Evolutionary conservation across 2,797 vertebrate species (phyloP), one percentile per base, ranked within the genome.

Genomic region (Falco novaeseelandiae): DNA sequence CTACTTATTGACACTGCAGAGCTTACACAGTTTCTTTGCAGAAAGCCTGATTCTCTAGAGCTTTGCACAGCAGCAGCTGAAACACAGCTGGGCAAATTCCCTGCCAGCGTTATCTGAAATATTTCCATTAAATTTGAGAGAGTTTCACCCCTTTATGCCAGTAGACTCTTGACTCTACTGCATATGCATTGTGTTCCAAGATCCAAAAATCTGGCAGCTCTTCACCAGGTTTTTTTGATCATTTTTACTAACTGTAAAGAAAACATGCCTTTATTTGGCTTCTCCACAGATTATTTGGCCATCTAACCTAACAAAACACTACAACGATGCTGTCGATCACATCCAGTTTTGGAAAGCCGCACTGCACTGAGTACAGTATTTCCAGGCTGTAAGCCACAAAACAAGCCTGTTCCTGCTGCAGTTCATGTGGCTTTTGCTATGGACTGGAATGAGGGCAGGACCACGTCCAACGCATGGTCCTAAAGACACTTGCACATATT

Each of bases 381-480:
- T 96, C 91, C 95, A 95, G 89, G 87, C 96, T 80, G 54, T 20
- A 26, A 74, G 85, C 93, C 94, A 96, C 29, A 9, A 55, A 90
- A 76, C 4, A n/a, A 92, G 96, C 49, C 91, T 27, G 34, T 23
- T 95, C 82, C 87, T 89, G 67, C 58, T 79, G 83, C 90, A 89
- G 32, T 18, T 63, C 92, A 44, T 14, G 29, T 36, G 83, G 69
- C n/a, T 83, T 72, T 73, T 70, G 65, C 87, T 58, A 8, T n/a
- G 62, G 83, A 54, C 14, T 69, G 61, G 58, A 89, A 88, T 10
- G 5, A 94, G 83, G 62, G 80, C 79, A 92, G 90, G 88, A 91
- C 29, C 27, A 12, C 44, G 19, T 89, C 84, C 95, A 95, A 16
- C 2, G 10, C 34, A 0, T 9, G 23, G 51, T 83, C 93, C 84